Evolutionary conservation across 2,797 vertebrate genomes (phyloP).

Genomic region (Trachurus trachurus): DNA sequence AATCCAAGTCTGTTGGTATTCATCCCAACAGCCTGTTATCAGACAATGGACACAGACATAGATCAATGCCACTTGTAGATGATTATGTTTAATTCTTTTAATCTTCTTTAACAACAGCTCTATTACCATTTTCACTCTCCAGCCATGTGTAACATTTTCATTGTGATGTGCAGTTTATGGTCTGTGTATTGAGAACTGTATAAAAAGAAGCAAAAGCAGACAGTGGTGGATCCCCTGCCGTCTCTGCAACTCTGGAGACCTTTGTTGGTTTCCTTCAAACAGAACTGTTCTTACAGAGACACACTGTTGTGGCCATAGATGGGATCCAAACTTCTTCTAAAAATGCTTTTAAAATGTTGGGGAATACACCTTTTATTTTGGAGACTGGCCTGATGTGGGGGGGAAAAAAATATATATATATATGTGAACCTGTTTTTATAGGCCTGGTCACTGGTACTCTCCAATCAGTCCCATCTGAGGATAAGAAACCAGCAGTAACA

Average conservation of each 20-base stretch:
- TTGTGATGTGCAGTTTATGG: not conserved
- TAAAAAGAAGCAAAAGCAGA: not conserved
- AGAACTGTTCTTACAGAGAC: not conserved
- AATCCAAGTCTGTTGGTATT: too few species aligned
- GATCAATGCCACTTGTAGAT: not conserved
- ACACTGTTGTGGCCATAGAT: not conserved
- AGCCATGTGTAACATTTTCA: not conserved
- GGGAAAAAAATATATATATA: too few species aligned
- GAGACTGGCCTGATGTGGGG: too few species aligned
- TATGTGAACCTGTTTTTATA: too few species aligned
- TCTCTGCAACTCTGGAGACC: not conserved
- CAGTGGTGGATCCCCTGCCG: not conserved
- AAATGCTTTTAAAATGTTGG: not conserved
- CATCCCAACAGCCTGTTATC: too few species aligned
- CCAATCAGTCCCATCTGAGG: not conserved
- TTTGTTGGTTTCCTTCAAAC: conserved; percentile 24
- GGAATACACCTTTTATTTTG: not conserved
- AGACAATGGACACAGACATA: not conserved
- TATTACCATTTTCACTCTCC: not conserved
- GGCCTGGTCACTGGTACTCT: not conserved
- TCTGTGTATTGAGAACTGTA: not conserved
- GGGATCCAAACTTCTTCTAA: not conserved
- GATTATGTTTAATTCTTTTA: not conserved
- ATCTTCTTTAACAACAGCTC: not conserved
- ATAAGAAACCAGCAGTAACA: not conserved